Percentiles rank a stretch among this genome's conserved stretches.
phyloP scores from a whole-genome alignment of 2,888 invertebrate genomes.

The Drosophila melanosoma region DNA sequence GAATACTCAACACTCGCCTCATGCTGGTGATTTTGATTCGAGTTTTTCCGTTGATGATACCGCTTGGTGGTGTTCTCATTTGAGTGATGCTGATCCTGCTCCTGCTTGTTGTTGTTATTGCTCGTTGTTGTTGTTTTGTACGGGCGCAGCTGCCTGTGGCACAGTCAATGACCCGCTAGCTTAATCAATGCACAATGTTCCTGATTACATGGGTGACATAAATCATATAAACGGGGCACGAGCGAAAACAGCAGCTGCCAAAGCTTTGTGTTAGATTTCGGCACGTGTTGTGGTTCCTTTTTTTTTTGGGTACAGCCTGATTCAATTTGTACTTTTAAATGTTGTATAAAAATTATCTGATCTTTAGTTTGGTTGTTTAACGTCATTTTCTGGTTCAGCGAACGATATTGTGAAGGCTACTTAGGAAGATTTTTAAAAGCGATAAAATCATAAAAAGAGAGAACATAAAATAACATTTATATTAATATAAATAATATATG shows the following conservation, averaged over 20 bases:
- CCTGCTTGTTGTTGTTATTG: background rate
- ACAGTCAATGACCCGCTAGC: conserved; percentile 76
- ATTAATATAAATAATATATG: background rate
- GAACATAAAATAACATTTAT: background rate
- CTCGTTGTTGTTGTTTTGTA: conserved; percentile 29
- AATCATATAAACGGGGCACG: conserved; percentile 58
- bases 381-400: background rate
- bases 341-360: background rate
- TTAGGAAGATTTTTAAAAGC: background rate
- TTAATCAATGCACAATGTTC: conserved; percentile 64
- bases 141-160: conserved; percentile 43
- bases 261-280: conserved; percentile 47
- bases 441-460: background rate
- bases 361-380: background rate
- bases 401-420: accelerated
- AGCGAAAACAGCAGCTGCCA: conserved; percentile 56
- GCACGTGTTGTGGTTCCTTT: background rate
- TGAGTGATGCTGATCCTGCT: conserved; percentile 53
- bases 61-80: conserved; percentile 13
- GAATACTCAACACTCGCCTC: conserved; percentile 10
- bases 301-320: background rate
- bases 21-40: conserved; percentile 73
- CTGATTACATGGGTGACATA: conserved; percentile 78
- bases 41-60: conserved; percentile 37
- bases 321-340: background rate